Evolutionary conservation across 2,113 vertebrate species (phyloP), one percentile per base, ranked within the genome.

Genomic region (Labeo catla): DNA sequence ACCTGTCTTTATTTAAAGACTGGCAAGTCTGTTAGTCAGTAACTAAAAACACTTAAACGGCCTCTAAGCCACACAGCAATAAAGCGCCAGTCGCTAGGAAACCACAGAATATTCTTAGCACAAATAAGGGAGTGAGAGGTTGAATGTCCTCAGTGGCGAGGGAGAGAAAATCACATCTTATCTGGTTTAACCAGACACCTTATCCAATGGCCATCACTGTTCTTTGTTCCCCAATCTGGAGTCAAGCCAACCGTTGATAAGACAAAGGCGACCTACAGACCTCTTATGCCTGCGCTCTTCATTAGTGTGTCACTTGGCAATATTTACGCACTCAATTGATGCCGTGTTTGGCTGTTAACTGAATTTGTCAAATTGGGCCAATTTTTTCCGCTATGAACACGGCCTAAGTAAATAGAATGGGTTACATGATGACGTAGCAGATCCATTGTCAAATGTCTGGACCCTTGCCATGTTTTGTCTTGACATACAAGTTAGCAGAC

Each of bases 41-140:
- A 81, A 70, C 52, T 63, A 83, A 72, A 49, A 83, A 86, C 87
- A 80, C 84, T 86, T 61, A 82, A 81, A 81, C 34, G 16, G 36
- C 74, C 63, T 28, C 80, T 59, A 54, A 54, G 13, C 54, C 61
- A 52, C 59, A 68, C 8, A 21, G 70, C 77, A 87, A 79, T 74
- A 82, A 59, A 52, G 76, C 34, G 61, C 50, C 57, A 0, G 86
- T 91, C 84, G 83, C 88, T 88, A 87, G 81, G 88, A 87, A 70
- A 90, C 87, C 70, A 76, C 43, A 34, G 28, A 66, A 87, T 81
- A 79, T 86, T 87, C 84, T 86, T 57, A 80, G 86, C 83, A 91
- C 70, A 84, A 84, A 82, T 52, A 28, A 83, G 54, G 28, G 54
- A 73, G 77, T 72, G 61, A 79, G 70, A 87, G 50, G 54, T 82